Conservation (phyloP, 2,797 vertebrate species). For the Scolopax bukidnonensis region DNA sequence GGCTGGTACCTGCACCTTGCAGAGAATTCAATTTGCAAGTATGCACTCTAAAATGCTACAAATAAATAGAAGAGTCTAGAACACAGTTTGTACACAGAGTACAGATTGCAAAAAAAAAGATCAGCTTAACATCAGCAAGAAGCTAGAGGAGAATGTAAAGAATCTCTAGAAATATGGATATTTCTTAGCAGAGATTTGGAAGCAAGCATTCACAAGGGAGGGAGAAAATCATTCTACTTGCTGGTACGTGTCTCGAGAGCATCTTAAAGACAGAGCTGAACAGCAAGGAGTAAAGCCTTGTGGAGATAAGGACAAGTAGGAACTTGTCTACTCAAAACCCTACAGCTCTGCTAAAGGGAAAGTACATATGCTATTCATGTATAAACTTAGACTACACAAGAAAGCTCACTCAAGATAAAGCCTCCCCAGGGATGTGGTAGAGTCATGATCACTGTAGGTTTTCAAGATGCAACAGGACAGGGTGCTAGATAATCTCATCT, state of each 20-base stretch:
- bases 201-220: background rate
- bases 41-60: background rate
- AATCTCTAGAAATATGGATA: rapidly evolving
- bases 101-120: background rate
- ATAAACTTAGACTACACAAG: background rate
- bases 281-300: background rate
- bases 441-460: background rate
- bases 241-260: background rate
- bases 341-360: background rate
- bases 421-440: background rate
- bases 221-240: background rate
- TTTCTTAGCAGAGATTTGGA: background rate
- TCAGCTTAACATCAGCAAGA: background rate
- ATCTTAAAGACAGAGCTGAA: background rate
- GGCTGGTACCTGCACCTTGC: background rate
- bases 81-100: background rate
- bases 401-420: background rate
- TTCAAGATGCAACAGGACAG: background rate
- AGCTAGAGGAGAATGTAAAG: background rate
- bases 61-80: background rate
- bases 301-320: background rate
- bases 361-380: rapidly evolving
- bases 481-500: background rate
- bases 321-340: background rate
- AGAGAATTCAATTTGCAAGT: background rate